Conservation (phyloP, 2,797 vertebrate genomes). For the Labeo calbasu region DNA sequence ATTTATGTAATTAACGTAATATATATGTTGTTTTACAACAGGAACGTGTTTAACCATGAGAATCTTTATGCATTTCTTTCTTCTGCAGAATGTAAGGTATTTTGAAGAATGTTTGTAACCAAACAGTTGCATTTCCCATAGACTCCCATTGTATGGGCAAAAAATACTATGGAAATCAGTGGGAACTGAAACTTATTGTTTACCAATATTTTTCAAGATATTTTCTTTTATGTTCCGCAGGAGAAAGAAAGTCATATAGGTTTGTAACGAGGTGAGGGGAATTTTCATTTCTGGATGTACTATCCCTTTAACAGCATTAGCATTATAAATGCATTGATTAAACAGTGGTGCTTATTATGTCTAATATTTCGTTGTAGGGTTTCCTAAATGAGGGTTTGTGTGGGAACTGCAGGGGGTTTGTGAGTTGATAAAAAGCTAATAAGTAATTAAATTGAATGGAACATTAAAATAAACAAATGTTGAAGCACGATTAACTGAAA, state of each 20-base stretch:
- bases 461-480: neutral
- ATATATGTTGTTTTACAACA: neutral
- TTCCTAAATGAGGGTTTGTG: neutral
- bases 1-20: neutral
- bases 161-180: neutral
- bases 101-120: neutral
- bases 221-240: neutral
- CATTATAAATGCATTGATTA: slow-evolving; percentile 5
- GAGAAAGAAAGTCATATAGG: neutral
- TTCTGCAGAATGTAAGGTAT: neutral
- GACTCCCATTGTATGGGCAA: neutral
- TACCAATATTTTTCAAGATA: neutral
- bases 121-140: neutral
- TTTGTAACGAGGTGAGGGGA: neutral
- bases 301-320: neutral
- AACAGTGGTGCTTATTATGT: neutral
- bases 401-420: neutral
- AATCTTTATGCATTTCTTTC: neutral
- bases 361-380: neutral
- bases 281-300: neutral
- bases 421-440: neutral
- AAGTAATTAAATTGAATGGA: neutral
- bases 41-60: neutral
- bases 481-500: neutral
- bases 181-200: neutral